Conservation (phyloP, 2,797 vertebrate genomes). For the Sebastes itinus region DNA sequence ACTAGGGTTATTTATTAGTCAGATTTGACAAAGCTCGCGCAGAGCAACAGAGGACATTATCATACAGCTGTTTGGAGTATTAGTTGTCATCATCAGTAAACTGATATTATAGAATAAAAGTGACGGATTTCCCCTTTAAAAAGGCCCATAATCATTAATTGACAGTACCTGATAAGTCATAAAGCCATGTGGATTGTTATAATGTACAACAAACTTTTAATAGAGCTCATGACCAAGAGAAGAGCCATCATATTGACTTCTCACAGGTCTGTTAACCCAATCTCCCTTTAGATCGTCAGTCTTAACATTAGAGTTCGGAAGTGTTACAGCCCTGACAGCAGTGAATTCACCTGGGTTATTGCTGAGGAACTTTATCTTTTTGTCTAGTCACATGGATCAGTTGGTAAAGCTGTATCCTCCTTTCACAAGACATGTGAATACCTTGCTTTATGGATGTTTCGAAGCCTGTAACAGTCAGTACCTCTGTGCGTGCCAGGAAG, state of each 20-base stretch:
- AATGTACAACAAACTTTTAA: not conserved
- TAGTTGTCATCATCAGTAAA: not conserved
- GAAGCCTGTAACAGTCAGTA: slow-evolving; percentile 1
- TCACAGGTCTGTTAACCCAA: not conserved
- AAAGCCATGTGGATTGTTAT: not conserved
- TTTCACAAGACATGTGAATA: not conserved
- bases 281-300: not conserved
- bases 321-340: not conserved
- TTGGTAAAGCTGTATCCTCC: not conserved
- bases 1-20: not conserved
- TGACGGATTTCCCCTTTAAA: not conserved
- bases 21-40: not conserved
- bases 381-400: not conserved
- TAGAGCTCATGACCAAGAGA: not conserved
- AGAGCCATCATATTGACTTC: slow-evolving; percentile 5
- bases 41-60: not conserved
- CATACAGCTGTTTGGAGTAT: not conserved
- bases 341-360: not conserved
- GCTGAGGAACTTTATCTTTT: not conserved
- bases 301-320: not conserved
- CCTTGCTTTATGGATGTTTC: not conserved
- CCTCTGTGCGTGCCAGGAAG: not conserved
- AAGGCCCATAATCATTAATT: not conserved
- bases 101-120: not conserved
- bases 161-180: not conserved